Evolutionary conservation across 2,888 invertebrate species (phyloP), one percentile per base, ranked within the genome.

Genomic region (Cerceris rybyensis): DNA sequence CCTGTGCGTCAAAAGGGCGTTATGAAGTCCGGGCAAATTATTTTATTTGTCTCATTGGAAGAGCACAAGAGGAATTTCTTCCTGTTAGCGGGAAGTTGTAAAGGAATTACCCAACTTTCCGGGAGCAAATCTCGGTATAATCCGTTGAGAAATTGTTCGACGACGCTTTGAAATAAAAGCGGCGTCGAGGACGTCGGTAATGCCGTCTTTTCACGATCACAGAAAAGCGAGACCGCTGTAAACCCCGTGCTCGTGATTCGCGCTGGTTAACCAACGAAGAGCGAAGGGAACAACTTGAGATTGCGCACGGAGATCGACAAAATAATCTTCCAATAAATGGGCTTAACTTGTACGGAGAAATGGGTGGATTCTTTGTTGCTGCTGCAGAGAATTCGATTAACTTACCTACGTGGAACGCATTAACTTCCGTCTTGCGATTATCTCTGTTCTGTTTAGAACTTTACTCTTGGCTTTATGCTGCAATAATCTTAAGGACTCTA

Each of bases 81-180:
- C 57, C 59, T 54, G 42, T 2, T 11, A 39, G 74, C 46, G 73
- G 68, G 65, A 77, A 79, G 72, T 81, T 75, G 72, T 75, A 70
- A 78, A 82, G 76, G 80, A 67, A 84, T 84, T 84, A 85, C 42
- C 78, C 49, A 74, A 84, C 66, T 80, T 80, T 59, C 68, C 17
- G 50, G 72, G 64, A 70, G 70, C 74, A 70, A 73, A 61, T 80
- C 80, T 71, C 50, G 58, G 52, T 76, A 73, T 84, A 80, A 82
- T 84, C 74, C 85, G 72, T 72, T 71, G 78, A 73, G 67, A 76
- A 78, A 78, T 82, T 73, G 85, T 78, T 80, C 78, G 61, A 82
- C 80, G 75, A 79, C 64, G 75, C 43, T 66, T 52, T 59, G 71
- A 79, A 83, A 78, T 73, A 67, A 76, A 79, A 74, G 70, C 55